Conservation (phyloP, 2,888 invertebrate species). For the Drosophila longiperda region DNA sequence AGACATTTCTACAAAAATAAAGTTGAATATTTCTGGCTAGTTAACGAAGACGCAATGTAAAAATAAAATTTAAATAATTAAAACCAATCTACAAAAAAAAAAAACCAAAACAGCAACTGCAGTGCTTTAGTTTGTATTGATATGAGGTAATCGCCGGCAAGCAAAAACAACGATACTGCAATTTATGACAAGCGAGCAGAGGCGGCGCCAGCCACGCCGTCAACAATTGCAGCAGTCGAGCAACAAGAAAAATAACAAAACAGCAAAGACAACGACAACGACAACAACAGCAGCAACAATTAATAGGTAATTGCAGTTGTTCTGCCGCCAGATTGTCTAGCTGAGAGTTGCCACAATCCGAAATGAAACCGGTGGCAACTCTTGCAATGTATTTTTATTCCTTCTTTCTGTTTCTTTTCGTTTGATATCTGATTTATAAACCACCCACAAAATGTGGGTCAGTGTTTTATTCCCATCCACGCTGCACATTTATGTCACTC, state of each 20-base stretch:
- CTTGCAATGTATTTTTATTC: conserved; percentile 65
- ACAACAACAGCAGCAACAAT: conserved; percentile 54
- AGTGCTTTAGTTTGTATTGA: conserved; percentile 56
- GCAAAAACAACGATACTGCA: conserved; percentile 50
- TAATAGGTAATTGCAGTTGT: conserved; percentile 72
- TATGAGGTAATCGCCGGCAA: conserved; percentile 57
- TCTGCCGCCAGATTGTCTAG: conserved; percentile 55
- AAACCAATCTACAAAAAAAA: conserved; percentile 19
- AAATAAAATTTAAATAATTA: conserved; percentile 22
- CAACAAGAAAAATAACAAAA: conserved; percentile 29
- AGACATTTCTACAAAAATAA: not conserved
- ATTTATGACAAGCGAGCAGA: conserved; percentile 68
- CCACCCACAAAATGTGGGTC: conserved; percentile 62
- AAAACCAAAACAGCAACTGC: conserved; percentile 43
- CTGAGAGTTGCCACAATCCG: conserved; percentile 56
- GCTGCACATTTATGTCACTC: conserved; percentile 69
- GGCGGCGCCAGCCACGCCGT: conserved; percentile 59
- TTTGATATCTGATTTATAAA: conserved; percentile 50
- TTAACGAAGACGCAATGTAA: conserved; percentile 8
- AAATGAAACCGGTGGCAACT: conserved; percentile 35
- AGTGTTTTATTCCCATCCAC: conserved; percentile 41
- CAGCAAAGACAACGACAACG: conserved; percentile 31
- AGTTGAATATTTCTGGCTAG: not conserved
- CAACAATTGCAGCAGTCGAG: conserved; percentile 51
- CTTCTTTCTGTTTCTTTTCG: conserved; percentile 47